Evolutionary conservation across 2,113 vertebrate genomes (phyloP), one percentile per base, ranked within the genome.

Genomic region (Dasyornis broadbenti): DNA sequence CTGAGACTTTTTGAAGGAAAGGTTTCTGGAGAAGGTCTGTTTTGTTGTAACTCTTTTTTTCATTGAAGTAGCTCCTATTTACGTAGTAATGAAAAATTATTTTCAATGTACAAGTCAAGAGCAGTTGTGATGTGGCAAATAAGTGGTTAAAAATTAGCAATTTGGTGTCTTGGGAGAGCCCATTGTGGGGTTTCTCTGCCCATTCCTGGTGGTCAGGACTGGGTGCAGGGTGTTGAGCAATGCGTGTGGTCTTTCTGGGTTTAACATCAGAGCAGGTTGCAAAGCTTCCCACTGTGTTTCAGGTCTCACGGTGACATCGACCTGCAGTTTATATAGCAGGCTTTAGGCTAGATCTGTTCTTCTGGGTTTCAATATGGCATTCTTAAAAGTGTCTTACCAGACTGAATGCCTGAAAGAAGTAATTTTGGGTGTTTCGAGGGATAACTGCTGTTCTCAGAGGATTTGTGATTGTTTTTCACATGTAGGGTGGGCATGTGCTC

Each of bases 401-500:
- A 76, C 19, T 75, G 81, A 96, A 94, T 95, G 39, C 49, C 31
- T 53, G 44, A 91, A 75, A 89, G 17, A 33, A 91, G 83, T 89
- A 71, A 82, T 89, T 95, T 94, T 8, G 22, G 40, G 4, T 37
- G 23, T 26, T 87, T 56, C 59, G 79, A 91, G 89, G 77, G 77
- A 47, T 91, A 97, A 90, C 92, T 92, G 83, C 72, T 82, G 40
- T 60, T 92, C 73, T 95, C 44, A 0, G 80, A 86, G 77, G 69
- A 76, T 50, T 71, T 87, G 33, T 22, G 31, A 60, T 71, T 69
- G 6, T 50, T 70, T 84, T 64, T 91, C 60, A 40, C 6, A 12
- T 18, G 39, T 23, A 22, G 17, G 16, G 40, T 68, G 84, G 15
- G 19, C 15, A 37, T 31, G 42, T 54, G 60, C 33, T 86, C 39